phyloP scores from a whole-genome alignment of 2,797 vertebrate genomes.

The Chelmon rostratus region DNA sequence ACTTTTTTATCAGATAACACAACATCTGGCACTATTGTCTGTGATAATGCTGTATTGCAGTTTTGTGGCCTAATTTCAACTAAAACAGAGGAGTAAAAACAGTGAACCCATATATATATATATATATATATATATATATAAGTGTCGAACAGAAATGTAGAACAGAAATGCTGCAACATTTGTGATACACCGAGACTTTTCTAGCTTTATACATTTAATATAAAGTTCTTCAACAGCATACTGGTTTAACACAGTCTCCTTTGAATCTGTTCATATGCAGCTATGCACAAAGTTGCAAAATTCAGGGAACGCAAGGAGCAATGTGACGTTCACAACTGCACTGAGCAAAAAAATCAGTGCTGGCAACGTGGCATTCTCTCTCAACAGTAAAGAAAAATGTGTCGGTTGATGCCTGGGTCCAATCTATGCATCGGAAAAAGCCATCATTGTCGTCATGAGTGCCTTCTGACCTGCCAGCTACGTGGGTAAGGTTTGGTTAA shows the following conservation, averaged over 20 bases:
- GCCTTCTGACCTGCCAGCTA: neutral
- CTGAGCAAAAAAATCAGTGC: no score
- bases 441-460: neutral
- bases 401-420: neutral
- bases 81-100: conserved; percentile 2
- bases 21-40: conserved; percentile 10
- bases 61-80: conserved; percentile 22
- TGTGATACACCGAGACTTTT: no score
- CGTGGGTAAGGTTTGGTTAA: neutral
- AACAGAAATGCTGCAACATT: no score
- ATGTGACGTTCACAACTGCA: no score
- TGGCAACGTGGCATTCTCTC: neutral
- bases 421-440: neutral
- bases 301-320: no score
- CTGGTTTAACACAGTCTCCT: conserved; percentile 1
- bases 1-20: conserved; percentile 23
- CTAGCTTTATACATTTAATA: neutral
- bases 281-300: neutral
- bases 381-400: neutral
- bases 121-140: no score
- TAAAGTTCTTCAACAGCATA: neutral
- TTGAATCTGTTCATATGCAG: neutral
- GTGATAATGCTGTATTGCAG: conserved; percentile 7
- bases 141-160: no score
- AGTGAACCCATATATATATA: neutral